Conservation (phyloP, 2,888 invertebrate species). For the Melanophora roralis region DNA sequence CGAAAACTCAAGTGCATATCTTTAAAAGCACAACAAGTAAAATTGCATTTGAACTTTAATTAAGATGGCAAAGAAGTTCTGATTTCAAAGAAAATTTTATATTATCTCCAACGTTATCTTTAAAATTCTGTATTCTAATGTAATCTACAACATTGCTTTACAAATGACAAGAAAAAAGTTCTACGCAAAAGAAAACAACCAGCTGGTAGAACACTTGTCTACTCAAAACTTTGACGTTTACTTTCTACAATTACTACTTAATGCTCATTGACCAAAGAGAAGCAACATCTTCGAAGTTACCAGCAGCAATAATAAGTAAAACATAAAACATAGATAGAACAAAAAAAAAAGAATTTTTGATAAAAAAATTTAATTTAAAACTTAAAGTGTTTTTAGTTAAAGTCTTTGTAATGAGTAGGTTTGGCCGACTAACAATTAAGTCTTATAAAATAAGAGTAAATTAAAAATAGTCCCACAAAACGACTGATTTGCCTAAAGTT, state of each 20-base stretch:
- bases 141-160: not conserved
- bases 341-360: slow-evolving; percentile 33
- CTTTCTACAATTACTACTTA: no score
- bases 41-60: not conserved
- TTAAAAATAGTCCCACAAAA: no score
- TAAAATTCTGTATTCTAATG: slow-evolving; percentile 11
- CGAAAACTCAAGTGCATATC: slow-evolving; percentile 12
- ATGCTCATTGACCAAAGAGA: slow-evolving; percentile 29
- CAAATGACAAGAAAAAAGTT: no score
- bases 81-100: slow-evolving; percentile 36
- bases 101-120: slow-evolving; percentile 21
- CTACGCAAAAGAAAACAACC: no score
- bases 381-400: slow-evolving; percentile 51
- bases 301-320: not conserved
- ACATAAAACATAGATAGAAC: slow-evolving; percentile 4
- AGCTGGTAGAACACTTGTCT: not conserved
- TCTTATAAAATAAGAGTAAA: no score
- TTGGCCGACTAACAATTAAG: no score
- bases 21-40: slow-evolving; percentile 18
- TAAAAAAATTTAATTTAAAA: slow-evolving; percentile 40
- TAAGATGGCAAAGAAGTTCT: slow-evolving; percentile 22
- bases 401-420: no score
- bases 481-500: no score
- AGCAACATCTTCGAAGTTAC: slow-evolving; percentile 38
- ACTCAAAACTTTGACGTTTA: not conserved